Evolutionary conservation across 1,140 invertebrate species (phyloP), one percentile per base, ranked within the genome.

Genomic region (Lasioglossum baleicum): DNA sequence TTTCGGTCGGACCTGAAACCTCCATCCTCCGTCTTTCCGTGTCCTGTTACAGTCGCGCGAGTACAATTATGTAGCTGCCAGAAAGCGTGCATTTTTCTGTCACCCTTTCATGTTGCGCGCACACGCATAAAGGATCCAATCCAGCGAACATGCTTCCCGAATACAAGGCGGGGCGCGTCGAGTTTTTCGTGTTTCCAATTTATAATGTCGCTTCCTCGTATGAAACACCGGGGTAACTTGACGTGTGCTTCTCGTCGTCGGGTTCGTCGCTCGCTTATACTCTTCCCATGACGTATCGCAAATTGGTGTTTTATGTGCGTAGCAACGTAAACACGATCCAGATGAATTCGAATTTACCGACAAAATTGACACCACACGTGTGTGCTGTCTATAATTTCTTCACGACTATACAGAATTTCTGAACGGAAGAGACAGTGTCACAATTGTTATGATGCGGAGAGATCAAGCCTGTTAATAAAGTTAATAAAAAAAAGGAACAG

Each of bases 161-260:
- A 60, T 17, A 56, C 53, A 48, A 56, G 35, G 10, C 74, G n/a
- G n/a, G 58, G 4, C n/a, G 15, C 40, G 51, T 60, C 68, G 75
- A 15, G 40, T 66, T 79, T 65, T 58, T 79, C 61, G 48, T 26
- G 10, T 51, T 26, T 73, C 35, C 70, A 66, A 73, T 79, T 79
- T 64, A 73, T 79, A 73, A 74, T 58, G 73, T 48, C 70, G 69
- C 61, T 58, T 22, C 42, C 42, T 44, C 60, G 44, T n/a, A 63
- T 6, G 75, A 40, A 76, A 51, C 66, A 15, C 15, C 42, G 26
- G 6, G 6, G 53, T n/a, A 63, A 70, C 56, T 71, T 26, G 51
- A 68, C 68, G 20, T n/a, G 60, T n/a, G 60, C 44, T 44, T 8
- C 44, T 44, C 44, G 8, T 64, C 44, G n/a, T 7, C 40, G 56